These are phyloP conservation scores for Diphyllodes magnificus DNA, from an alignment of 2,113 vertebrate species.

Conservation along the genomic window DNA sequence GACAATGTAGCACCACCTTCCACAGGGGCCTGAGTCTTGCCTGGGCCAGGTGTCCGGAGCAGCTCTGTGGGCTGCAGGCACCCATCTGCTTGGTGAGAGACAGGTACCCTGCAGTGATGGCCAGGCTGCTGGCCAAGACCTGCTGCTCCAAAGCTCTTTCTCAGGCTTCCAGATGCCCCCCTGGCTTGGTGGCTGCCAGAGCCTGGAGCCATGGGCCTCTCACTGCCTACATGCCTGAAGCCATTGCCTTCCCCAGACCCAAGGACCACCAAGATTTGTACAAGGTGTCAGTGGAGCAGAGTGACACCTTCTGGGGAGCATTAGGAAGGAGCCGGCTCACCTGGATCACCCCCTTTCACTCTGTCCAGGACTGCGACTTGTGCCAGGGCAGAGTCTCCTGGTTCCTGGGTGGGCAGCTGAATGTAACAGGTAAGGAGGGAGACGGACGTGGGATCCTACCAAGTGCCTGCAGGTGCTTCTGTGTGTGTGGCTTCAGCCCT, in stretches of 20 bases:
- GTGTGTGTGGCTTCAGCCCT: neutral
- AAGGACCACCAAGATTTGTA: slow-evolving; percentile 64
- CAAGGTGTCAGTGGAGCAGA: slow-evolving; percentile 65
- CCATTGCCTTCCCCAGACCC: slow-evolving; percentile 42
- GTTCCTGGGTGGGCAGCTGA: slow-evolving; percentile 63
- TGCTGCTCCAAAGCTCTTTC: neutral
- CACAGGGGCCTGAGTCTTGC: neutral
- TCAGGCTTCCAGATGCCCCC: neutral
- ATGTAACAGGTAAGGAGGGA: slow-evolving; percentile 41
- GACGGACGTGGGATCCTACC: neutral
- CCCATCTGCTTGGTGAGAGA: neutral
- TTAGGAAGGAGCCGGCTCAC: slow-evolving; percentile 67
- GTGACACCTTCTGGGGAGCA: slow-evolving; percentile 71
- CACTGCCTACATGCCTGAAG: slow-evolving; percentile 75
- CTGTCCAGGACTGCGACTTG: slow-evolving; percentile 72
- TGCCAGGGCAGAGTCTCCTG: slow-evolving; percentile 43
- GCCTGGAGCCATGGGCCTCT: slow-evolving; percentile 10
- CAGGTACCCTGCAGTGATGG: neutral
- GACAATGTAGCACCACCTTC: fast-evolving
- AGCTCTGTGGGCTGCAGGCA: neutral
- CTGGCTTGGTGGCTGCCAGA: neutral
- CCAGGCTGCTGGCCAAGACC: slow-evolving; percentile 21
- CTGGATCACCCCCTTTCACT: slow-evolving; percentile 73
- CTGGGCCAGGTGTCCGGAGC: fast-evolving
- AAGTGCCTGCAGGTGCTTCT: neutral